Evolutionary conservation across 2,888 invertebrate genomes (phyloP), one percentile per base, ranked within the genome.

Genomic region (Halictus ligatus): DNA sequence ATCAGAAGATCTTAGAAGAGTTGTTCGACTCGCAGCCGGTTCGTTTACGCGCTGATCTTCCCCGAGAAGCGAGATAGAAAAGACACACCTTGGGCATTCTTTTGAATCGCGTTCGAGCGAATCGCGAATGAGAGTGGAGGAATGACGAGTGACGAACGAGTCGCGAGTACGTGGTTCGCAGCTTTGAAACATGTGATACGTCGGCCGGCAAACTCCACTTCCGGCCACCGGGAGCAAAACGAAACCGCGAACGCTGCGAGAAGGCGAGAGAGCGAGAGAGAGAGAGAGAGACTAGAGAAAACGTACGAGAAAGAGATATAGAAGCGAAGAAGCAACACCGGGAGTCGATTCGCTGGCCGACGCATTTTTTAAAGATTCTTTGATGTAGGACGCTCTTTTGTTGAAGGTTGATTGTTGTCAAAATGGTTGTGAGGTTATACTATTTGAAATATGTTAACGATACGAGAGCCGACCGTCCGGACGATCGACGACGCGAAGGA

Each of bases 401-500:
- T 94, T 94, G 91, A 94, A 92, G 91, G 89, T 94, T 94, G 93
- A 94, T 94, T 94, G 93, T 94, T 94, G 94, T 94, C 93, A 94
- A 94, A 94, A 94, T 94, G 94, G 94, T 94, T 94, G 94, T 94
- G 94, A 95, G 92, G 93, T 94, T 94, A 93, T 94, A 92, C 89
- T 94, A 92, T 92, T 91, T 92, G 90, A 93, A 93, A 91, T 93
- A 92, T 91, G 91, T 93, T 93, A 91, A 92, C 87, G 90, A 88
- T 88, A 86, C 89, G 84, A 80, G 83, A 77, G 69, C 67, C 78
- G 86, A 78, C 76, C 78, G 74, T 80, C 75, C 71, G 90, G 73
- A 15, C 72, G 80, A 74, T 74, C 69, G 76, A 21, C 81, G 46
- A 78, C 78, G 79, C 35, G 60, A 54, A 21, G 21, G 43, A 21